Evolutionary conservation across 1,140 invertebrate genomes (phyloP), one percentile per base, ranked within the genome.

Genomic region (Monomorium pharaonis): DNA sequence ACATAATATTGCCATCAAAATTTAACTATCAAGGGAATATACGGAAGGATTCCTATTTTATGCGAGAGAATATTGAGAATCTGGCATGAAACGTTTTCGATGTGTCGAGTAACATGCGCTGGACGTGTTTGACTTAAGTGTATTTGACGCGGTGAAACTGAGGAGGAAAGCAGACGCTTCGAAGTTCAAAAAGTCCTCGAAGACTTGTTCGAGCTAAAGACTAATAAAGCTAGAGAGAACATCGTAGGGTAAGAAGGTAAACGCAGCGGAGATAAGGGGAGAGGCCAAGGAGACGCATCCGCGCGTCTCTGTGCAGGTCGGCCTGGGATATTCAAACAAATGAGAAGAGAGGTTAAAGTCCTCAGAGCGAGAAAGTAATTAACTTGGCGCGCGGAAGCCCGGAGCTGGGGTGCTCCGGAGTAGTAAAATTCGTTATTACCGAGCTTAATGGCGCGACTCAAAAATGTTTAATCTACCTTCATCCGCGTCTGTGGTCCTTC

Each of bases 401-500:
- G 56, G 44, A 49, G 24, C 54, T 51, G 54, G 12, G 56, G 33
- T 70, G 63, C 37, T 24, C 72, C 47, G 49, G 47, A 42, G 56
- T 75, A 63, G 69, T 86, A 62, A 89, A 91, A 91, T 91, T 90
- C 88, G 74, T 90, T 90, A 91, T 91, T 89, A 85, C 78, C 86
- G 81, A 67, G 80, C 58, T 88, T 91, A 91, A 90, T 90, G 87
- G 75, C 70, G 80, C 76, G 87, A 77, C 69, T 84, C 80, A 81
- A 90, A 90, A 90, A 90, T 90, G 80, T 88, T 91, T 91, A 90
- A 90, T 90, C 85, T 88, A 88, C 70, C 44, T 75, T 51, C 69
- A 86, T 67, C 70, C 47, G 56, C 62, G 76, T 70, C 77, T 69
- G 62, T 37, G 63, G 67, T 27, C 83, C 62, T 86, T 58, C 54